Evolutionary conservation across 1,140 invertebrate genomes (phyloP).

Genomic region (Heliconius eleuchia): DNA sequence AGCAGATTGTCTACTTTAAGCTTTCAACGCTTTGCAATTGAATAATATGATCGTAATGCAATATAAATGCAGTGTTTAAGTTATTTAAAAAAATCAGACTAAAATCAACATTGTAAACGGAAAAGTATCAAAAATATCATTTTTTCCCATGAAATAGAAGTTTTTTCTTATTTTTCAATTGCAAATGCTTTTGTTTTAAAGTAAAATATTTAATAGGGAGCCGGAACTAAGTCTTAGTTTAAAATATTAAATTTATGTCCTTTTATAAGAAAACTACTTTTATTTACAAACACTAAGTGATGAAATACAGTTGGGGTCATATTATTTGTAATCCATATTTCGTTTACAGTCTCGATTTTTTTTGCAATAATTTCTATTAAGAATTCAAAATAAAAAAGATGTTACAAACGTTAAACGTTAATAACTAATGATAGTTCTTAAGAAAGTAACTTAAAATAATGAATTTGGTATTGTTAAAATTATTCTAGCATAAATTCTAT

Average conservation of each 20-base stretch:
- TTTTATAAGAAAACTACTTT: constrained; percentile 57
- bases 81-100: background rate
- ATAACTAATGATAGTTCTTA: background rate
- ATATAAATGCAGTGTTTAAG: constrained; percentile 4
- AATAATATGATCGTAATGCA: background rate
- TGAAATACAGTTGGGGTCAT: constrained; percentile 42
- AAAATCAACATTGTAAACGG: background rate
- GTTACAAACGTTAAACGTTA: background rate
- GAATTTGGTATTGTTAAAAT: constrained; percentile 1
- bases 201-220: constrained; percentile 4
- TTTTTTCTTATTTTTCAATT: background rate
- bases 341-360: constrained; percentile 25
- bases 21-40: background rate
- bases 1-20: constrained; percentile 38
- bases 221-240: constrained; percentile 19
- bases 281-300: constrained; percentile 53
- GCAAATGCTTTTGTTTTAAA: background rate
- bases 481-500: background rate
- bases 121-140: constrained; percentile 1
- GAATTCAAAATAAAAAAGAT: background rate
- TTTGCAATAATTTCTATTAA: background rate
- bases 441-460: background rate
- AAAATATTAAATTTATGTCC: constrained; percentile 14
- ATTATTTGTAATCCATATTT: constrained; percentile 19
- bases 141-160: background rate